A percentile compares a stretch with the other conserved stretches of the same genome.
Evolutionary conservation across 2,888 invertebrate genomes (phyloP).

Genomic region (Gari tellinella): DNA sequence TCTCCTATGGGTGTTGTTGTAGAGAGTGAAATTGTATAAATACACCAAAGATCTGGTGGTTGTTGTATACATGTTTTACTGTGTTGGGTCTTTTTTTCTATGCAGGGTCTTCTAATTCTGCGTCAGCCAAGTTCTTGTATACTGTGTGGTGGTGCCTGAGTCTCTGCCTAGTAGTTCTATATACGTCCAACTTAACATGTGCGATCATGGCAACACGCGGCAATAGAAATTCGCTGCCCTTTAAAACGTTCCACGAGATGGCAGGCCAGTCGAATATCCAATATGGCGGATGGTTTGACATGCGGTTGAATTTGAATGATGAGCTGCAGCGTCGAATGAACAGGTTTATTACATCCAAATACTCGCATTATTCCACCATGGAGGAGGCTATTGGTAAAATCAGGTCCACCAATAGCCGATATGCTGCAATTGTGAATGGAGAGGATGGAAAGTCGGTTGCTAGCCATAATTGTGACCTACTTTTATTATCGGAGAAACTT

Average conservation of each 20-base stretch:
- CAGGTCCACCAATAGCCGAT: not conserved
- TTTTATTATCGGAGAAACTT: constrained; percentile 34
- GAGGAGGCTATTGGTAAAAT: constrained; percentile 27
- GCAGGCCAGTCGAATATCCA: constrained; percentile 27
- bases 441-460: constrained; percentile 19
- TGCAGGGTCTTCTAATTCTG: not conserved
- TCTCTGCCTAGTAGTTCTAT: not conserved
- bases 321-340: constrained; percentile 26
- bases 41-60: no score
- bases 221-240: constrained; percentile 22
- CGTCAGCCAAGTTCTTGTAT: constrained; percentile 7
- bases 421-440: constrained; percentile 40
- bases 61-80: no score
- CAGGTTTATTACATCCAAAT: constrained; percentile 25
- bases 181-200: constrained; percentile 24
- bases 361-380: constrained; percentile 26
- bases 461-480: constrained; percentile 25
- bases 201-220: constrained; percentile 6
- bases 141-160: constrained; percentile 24
- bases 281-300: constrained; percentile 47
- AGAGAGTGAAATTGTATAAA: no score
- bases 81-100: no score
- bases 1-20: no score
- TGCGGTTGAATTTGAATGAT: constrained; percentile 34
- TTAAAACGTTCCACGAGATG: constrained; percentile 42